These are phyloP conservation scores for Mythimna impura DNA, from an alignment of 2,888 invertebrate species.

Conservation along the genomic window DNA sequence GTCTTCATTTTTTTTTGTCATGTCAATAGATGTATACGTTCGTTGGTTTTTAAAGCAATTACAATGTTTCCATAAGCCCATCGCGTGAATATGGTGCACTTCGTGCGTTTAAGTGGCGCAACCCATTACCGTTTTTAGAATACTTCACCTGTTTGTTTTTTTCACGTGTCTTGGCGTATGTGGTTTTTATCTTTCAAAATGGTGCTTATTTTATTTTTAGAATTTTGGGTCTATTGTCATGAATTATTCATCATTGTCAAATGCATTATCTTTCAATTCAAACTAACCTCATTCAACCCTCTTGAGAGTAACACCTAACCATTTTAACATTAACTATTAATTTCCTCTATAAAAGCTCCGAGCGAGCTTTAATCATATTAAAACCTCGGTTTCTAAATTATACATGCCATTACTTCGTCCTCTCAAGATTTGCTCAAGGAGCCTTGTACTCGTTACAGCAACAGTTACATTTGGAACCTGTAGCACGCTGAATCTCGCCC, in stretches of 20 bases:
- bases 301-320: conserved; percentile 32
- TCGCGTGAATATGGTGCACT: conserved; percentile 17
- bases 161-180: not conserved
- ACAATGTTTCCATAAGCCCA: not conserved
- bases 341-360: conserved; percentile 37
- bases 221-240: not conserved
- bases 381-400: conserved; percentile 62
- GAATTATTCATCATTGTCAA: not conserved
- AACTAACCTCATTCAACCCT: conserved; percentile 20
- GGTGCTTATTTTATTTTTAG: not conserved
- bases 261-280: not conserved
- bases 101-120: conserved; percentile 11
- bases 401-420: conserved; percentile 59
- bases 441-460: conserved; percentile 67
- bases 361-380: conserved; percentile 59
- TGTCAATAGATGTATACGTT: too few species aligned
- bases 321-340: conserved; percentile 43
- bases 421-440: conserved; percentile 56
- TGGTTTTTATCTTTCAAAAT: not conserved
- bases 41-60: not conserved
- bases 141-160: conserved; percentile 10
- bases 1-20: not conserved
- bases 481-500: conserved; percentile 70
- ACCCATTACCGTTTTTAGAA: conserved; percentile 32
- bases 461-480: conserved; percentile 78